These are phyloP conservation scores for Enteromius fasciolatus DNA, from an alignment of 2,797 vertebrate genomes.

Conservation along the genomic window DNA sequence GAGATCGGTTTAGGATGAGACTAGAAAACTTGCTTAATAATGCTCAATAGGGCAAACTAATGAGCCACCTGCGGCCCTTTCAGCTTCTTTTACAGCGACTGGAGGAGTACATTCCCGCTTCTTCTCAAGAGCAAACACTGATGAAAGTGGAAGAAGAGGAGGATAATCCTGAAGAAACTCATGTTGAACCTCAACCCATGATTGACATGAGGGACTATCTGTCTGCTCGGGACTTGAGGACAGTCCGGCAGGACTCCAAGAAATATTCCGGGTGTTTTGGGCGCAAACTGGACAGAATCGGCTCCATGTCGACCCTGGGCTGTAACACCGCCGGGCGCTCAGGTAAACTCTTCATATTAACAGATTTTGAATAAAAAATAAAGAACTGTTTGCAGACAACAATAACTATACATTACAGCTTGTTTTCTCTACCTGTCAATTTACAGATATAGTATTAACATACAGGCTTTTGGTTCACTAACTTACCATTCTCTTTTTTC, in stretches of 20 bases:
- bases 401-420: no score
- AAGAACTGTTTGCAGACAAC: neutral
- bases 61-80: constrained; percentile 21
- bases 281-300: constrained; percentile 85
- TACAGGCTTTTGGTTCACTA: neutral
- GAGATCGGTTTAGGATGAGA: neutral
- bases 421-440: neutral
- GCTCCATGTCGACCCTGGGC: constrained; percentile 83
- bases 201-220: constrained; percentile 63
- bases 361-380: neutral
- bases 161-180: constrained; percentile 38
- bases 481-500: constrained; percentile 18
- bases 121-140: constrained; percentile 38
- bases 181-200: constrained; percentile 19
- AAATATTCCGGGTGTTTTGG: constrained; percentile 84
- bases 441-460: neutral
- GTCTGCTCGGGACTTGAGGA: constrained; percentile 72
- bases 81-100: constrained; percentile 75
- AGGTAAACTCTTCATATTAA: constrained; percentile 62
- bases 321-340: constrained; percentile 75
- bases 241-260: constrained; percentile 68
- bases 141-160: constrained; percentile 27
- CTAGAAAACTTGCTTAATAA: neutral
- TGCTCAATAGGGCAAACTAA: neutral
- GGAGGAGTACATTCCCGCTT: constrained; percentile 64